A percentile compares a stretch with the other conserved stretches of the same genome.
These are phyloP conservation scores for Acipenser ruthenus DNA, from an alignment of 2,797 vertebrate species.

Conservation along the genomic window DNA sequence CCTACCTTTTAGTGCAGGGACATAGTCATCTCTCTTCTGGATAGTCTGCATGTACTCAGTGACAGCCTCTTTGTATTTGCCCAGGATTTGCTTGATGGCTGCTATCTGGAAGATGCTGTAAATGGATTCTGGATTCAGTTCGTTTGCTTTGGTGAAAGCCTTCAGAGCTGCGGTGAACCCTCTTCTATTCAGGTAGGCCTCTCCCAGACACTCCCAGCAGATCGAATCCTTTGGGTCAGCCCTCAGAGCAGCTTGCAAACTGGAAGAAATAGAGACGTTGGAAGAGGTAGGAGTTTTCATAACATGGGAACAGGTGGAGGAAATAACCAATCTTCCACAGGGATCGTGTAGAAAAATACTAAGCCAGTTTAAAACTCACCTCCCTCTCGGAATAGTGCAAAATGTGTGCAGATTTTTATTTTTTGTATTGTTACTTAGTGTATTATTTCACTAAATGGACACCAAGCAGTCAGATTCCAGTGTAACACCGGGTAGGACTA, in stretches of 20 bases:
- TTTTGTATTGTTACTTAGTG: no score
- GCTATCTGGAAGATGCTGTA: conserved; percentile 88
- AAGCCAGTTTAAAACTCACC: no score
- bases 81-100: conserved; percentile 85
- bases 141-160: conserved; percentile 81
- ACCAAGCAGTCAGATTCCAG: no score
- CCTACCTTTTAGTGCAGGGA: conserved; percentile 92
- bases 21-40: conserved; percentile 68
- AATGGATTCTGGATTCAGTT: conserved; percentile 77
- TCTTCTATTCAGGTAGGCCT: conserved; percentile 85
- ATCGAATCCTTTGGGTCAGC: conserved; percentile 89
- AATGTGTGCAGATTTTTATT: no score
- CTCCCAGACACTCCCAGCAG: conserved; percentile 93
- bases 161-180: conserved; percentile 88
- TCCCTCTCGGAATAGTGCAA: no score
- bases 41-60: conserved; percentile 78
- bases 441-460: neutral
- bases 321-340: no score
- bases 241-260: conserved; percentile 88
- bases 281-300: no score
- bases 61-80: conserved; percentile 79
- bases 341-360: no score
- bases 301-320: no score
- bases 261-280: conserved; percentile 33
- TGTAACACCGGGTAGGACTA: no score